Percentiles rank a stretch among this genome's conserved stretches.
These are phyloP conservation scores for Neoascia interrupta DNA, from an alignment of 2,888 invertebrate species.

Conservation along the genomic window DNA sequence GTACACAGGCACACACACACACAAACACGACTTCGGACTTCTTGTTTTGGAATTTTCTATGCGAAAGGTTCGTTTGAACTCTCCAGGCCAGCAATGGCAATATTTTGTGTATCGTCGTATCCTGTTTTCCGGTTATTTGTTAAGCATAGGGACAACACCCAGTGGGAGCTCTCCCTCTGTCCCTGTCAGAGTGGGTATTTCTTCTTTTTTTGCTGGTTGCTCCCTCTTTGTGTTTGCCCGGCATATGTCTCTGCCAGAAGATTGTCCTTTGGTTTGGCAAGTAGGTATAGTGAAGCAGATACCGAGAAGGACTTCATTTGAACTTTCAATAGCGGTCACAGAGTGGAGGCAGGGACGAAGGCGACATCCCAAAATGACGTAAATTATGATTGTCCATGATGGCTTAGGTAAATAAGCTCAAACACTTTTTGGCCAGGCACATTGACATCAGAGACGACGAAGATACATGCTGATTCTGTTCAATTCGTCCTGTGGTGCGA, in stretches of 20 bases:
- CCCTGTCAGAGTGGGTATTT: conserved; percentile 21
- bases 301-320: conserved; percentile 40
- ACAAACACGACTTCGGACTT: background rate
- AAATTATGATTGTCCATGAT: conserved; percentile 53
- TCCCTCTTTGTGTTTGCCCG: conserved; percentile 1
- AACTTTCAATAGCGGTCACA: conserved; percentile 23
- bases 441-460: conserved; percentile 9
- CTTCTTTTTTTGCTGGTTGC: conserved; percentile 14
- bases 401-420: conserved; percentile 58
- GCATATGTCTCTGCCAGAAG: conserved; percentile 41
- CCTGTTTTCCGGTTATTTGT: conserved; percentile 62
- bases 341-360: background rate
- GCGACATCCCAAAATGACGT: conserved; percentile 1
- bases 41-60: conserved; percentile 11
- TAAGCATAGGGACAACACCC: conserved; percentile 34
- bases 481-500: conserved; percentile 25
- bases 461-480: conserved; percentile 22
- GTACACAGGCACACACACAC: conserved; percentile 8
- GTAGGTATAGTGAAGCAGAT: too few relatives aligned
- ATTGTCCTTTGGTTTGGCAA: conserved; percentile 9
- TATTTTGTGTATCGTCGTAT: conserved; percentile 56
- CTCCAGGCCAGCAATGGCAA: conserved; percentile 19
- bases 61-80: conserved; percentile 41
- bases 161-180: conserved; percentile 28
- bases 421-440: conserved; percentile 32